Conservation (phyloP, 2,113 vertebrate genomes). For the Cercopithecus mona region DNA sequence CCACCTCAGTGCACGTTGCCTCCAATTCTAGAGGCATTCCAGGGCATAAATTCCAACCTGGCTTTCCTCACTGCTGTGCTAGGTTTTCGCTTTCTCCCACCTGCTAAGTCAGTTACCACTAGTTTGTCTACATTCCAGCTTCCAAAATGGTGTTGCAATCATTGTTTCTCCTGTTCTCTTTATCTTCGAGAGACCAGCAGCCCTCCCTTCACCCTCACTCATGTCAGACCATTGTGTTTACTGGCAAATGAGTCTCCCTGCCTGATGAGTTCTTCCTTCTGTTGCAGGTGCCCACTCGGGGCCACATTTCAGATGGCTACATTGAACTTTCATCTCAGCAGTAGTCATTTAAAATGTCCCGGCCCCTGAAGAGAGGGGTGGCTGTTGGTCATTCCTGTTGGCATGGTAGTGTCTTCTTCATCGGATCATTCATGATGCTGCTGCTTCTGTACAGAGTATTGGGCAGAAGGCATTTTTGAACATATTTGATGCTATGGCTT, state of each 20-base stretch:
- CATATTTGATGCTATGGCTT: background rate
- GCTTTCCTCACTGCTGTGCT: background rate
- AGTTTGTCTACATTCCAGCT: background rate
- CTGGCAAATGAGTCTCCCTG: background rate
- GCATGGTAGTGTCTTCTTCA: background rate
- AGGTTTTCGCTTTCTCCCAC: background rate
- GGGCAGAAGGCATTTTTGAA: background rate
- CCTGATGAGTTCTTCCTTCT: background rate
- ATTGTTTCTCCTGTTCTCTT: background rate
- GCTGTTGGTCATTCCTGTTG: background rate
- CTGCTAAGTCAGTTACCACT: background rate
- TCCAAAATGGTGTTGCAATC: background rate
- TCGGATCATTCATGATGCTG: background rate
- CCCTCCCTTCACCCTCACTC: background rate
- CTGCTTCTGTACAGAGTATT: background rate
- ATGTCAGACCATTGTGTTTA: background rate
- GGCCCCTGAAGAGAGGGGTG: background rate
- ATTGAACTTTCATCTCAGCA: background rate
- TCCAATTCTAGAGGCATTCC: background rate
- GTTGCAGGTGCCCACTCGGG: background rate
- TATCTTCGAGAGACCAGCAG: background rate
- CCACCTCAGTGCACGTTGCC: background rate
- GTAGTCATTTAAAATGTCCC: background rate
- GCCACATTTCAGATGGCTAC: background rate
- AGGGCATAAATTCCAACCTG: background rate